These are phyloP conservation scores for Apodemia zela DNA, from an alignment of 2,888 invertebrate genomes.

Conservation along the genomic window DNA sequence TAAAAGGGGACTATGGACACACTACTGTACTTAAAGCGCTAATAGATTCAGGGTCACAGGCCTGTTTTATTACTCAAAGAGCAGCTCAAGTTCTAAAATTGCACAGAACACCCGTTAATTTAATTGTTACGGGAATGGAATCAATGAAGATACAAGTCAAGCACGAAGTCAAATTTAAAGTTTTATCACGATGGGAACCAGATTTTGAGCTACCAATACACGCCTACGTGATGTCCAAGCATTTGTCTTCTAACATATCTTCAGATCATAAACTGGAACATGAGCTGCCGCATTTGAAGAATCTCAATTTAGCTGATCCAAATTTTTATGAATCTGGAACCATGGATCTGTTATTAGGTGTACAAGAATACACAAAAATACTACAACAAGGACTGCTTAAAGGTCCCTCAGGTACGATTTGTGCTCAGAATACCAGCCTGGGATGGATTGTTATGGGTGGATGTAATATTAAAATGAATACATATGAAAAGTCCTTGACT, in stretches of 20 bases:
- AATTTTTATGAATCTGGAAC: slow-evolving; percentile 27
- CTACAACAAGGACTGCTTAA: slow-evolving; percentile 30
- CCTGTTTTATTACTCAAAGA: slow-evolving; percentile 33
- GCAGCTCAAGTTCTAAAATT: slow-evolving; percentile 26
- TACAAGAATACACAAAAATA: slow-evolving; percentile 33
- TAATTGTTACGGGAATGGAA: slow-evolving; percentile 21
- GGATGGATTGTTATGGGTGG: slow-evolving; percentile 35
- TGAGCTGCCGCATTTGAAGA: slow-evolving; percentile 8
- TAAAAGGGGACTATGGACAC: slow-evolving; percentile 21
- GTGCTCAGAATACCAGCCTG: slow-evolving; percentile 29
- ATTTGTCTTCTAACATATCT: slow-evolving; percentile 17
- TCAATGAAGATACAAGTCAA: slow-evolving; percentile 11
- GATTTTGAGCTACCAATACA: slow-evolving; percentile 12
- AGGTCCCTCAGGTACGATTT: slow-evolving; percentile 23
- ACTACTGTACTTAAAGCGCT: slow-evolving; percentile 27
- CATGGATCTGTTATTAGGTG: slow-evolving; percentile 34
- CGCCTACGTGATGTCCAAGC: slow-evolving; percentile 20
- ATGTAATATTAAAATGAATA: not conserved
- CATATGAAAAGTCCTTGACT: not conserved
- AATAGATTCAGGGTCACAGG: slow-evolving; percentile 35
- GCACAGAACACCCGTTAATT: slow-evolving; percentile 22
- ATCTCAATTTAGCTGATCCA: slow-evolving; percentile 25
- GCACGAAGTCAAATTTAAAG: slow-evolving; percentile 14
- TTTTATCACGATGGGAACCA: slow-evolving; percentile 15
- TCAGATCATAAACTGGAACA: not conserved